Conservation (phyloP, 2,888 invertebrate genomes). For the Drosophila multiciliata region DNA sequence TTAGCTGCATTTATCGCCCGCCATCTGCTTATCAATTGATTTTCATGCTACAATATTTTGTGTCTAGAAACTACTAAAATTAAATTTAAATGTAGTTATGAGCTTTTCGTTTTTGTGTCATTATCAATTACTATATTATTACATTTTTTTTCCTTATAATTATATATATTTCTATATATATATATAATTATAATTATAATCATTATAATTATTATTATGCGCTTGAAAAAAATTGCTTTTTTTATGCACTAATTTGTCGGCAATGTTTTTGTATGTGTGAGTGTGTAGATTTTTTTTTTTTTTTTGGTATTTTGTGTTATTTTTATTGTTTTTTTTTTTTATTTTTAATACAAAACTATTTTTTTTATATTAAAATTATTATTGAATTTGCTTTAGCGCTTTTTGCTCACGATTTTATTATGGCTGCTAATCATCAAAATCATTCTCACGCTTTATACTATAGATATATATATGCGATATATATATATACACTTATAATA, state of each 20-base stretch:
- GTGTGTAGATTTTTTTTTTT: conserved; percentile 6
- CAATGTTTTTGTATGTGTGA: conserved; percentile 41
- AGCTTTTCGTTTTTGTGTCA: conserved; percentile 35
- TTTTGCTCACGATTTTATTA: conserved; percentile 38
- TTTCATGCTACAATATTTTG: conserved; percentile 80
- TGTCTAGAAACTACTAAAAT: conserved; percentile 80
- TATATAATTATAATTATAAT: conserved; percentile 31
- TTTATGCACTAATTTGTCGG: conserved; percentile 74
- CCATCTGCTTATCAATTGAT: conserved; percentile 71
- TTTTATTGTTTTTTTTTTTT: conserved; percentile 30
- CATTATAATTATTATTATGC: conserved; percentile 70
- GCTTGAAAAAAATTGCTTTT: conserved; percentile 61
- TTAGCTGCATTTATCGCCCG: conserved; percentile 72
- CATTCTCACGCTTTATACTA: conserved; percentile 45
- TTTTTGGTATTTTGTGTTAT: conserved; percentile 8
- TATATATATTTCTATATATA: neutral
- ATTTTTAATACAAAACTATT: conserved; percentile 71
- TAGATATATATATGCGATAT: conserved; percentile 21
- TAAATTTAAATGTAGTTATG: conserved; percentile 81
- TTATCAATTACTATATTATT: conserved; percentile 36
- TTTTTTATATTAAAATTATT: conserved; percentile 72
- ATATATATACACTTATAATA: conserved; percentile 29
- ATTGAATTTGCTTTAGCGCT: conserved; percentile 66
- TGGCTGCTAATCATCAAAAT: conserved; percentile 56
- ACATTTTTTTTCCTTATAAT: conserved; percentile 25